Percentiles rank a stretch among this genome's conserved stretches.
Evolutionary conservation across 2,113 vertebrate genomes (phyloP).

Genomic region (Clupea harengus): DNA sequence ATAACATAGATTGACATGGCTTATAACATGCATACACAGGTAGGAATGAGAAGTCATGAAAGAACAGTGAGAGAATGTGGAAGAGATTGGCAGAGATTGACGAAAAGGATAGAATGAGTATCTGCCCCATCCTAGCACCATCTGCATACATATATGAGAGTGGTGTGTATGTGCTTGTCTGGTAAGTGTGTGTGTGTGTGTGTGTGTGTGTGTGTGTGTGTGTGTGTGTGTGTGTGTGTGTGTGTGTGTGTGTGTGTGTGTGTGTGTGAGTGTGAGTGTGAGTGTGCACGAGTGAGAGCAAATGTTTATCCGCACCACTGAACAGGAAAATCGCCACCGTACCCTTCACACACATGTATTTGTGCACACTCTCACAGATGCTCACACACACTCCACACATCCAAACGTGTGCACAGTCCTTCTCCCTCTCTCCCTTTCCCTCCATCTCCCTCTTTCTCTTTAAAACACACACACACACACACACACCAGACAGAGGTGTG

Average conservation of each 20-base stretch:
- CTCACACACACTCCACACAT: constrained; percentile 15
- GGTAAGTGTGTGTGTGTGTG: neutral
- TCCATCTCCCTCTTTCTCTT: neutral
- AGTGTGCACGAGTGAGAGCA: neutral
- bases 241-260: neutral
- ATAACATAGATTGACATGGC: neutral
- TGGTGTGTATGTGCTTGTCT: neutral
- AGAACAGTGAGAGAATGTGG: neutral
- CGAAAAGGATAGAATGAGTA: neutral
- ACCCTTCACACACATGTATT: constrained; percentile 15
- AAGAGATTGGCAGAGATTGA: neutral
- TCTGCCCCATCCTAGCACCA: neutral
- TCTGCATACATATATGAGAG: neutral
- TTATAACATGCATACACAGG: neutral
- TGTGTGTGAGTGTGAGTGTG: neutral
- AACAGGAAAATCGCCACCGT: constrained; percentile 37
- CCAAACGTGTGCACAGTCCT: neutral
- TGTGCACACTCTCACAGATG: constrained; percentile 18
- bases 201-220: neutral
- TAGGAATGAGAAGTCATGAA: neutral
- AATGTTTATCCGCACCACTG: constrained; percentile 31
- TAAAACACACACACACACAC: constrained; percentile 4
- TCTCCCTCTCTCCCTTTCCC: neutral
- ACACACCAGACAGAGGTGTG: neutral
- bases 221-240: constrained; percentile 12